phyloP scores from a whole-genome alignment of 2,113 vertebrate genomes.

The Epinephelus lanceolatus region DNA sequence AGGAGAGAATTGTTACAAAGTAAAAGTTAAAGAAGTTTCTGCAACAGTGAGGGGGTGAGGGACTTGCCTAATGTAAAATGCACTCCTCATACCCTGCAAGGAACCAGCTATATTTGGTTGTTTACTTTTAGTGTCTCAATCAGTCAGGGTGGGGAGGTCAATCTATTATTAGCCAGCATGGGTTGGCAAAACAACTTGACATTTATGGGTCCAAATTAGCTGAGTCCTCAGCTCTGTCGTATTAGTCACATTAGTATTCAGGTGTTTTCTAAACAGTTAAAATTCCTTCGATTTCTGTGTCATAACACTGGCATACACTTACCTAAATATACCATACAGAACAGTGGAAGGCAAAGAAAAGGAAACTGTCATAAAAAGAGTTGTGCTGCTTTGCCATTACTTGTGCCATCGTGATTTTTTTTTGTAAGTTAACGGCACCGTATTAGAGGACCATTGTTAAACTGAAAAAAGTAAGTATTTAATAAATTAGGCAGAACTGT shows the following conservation, averaged over 20 bases:
- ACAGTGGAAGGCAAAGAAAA: not conserved
- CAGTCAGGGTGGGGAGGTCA: conserved; percentile 39
- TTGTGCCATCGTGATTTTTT: too few species aligned
- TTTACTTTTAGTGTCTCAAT: conserved; percentile 10
- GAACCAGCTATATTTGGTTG: conserved; percentile 4
- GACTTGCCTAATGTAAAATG: not conserved
- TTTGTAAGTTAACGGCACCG: too few species aligned
- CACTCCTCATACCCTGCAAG: not conserved
- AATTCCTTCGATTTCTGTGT: conserved; percentile 40
- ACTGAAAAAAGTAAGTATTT: too few species aligned
- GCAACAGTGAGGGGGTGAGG: not conserved
- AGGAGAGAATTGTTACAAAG: conserved; percentile 7
- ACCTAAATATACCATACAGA: not conserved
- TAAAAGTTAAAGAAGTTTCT: conserved; percentile 25
- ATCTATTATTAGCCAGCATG: conserved; percentile 57
- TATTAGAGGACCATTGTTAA: too few species aligned
- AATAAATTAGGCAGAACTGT: too few species aligned
- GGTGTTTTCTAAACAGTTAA: conserved; percentile 37
- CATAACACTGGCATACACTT: not conserved
- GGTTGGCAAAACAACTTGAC: conserved; percentile 73
- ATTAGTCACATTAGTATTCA: conserved; percentile 61
- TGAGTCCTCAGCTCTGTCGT: conserved; percentile 36
- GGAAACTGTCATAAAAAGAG: not conserved
- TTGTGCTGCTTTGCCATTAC: not conserved
- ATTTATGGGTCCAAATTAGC: conserved; percentile 69